Base-by-base conservation (phyloP, 2,888 invertebrate genomes). In the Dolichomitus sp. region DNA sequence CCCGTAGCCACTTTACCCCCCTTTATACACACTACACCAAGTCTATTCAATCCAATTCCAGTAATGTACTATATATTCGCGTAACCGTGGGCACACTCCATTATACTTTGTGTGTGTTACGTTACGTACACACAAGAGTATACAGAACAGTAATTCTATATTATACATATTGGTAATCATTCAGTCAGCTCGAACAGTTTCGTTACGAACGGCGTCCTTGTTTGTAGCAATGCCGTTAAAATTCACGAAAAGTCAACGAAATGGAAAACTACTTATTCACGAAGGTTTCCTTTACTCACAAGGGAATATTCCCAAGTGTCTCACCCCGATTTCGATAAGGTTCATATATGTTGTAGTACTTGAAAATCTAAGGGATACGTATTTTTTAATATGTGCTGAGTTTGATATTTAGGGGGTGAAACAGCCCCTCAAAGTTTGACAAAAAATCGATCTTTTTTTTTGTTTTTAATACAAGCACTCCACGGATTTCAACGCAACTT, bases 291-390 rank as follows among this genome's bases (percentile, higher is more conserved):
- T 23, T 23, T 23, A 23, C 23, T 23, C 23, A 23, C 37, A 19
- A 48, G 52, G 48, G 17, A 48, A 52, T 37, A 40, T 63, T 14
- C n/a, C n/a, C n/a, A n/a, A n/a, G n/a, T n/a, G n/a, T n/a, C n/a
- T n/a, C n/a, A n/a, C n/a, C n/a, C n/a, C n/a, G n/a, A n/a, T n/a
- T n/a, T n/a, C n/a, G n/a, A n/a, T n/a, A n/a, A n/a, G n/a, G n/a
- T n/a, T n/a, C n/a, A n/a, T n/a, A n/a, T n/a, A n/a, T n/a, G n/a
- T n/a, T n/a, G n/a, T n/a, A n/a, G n/a, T n/a, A n/a, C n/a, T n/a
- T n/a, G n/a, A n/a, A n/a, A n/a, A n/a, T n/a, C n/a, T n/a, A n/a
- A n/a, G n/a, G n/a, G n/a, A n/a, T n/a, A n/a, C n/a, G n/a, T n/a
- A n/a, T n/a, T n/a, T n/a, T n/a, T n/a, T n/a, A n/a, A n/a, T n/a